Base-by-base conservation (phyloP, 2,888 invertebrate genomes). In the Lasioglossum morio region DNA sequence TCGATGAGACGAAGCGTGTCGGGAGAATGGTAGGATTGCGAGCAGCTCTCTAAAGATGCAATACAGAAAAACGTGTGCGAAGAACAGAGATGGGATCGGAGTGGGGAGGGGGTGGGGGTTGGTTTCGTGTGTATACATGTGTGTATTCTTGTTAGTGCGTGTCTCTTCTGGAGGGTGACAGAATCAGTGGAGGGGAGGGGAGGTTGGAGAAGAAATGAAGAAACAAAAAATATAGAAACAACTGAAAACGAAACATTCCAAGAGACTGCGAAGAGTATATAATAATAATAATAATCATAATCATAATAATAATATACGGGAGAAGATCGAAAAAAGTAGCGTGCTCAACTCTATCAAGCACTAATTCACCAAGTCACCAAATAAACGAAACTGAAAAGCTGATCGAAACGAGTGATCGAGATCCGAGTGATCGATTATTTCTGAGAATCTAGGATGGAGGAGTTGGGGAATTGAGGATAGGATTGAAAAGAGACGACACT, bases 261-360 rank as follows among this genome's bases (percentile, higher is more conserved):
- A 69, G 53, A 57, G 43, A 43, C 37, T 46, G 63, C 37, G 60
- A 37, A 69, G 10, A 66, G 66, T 66, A 37, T 63, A 46, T 46
- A 46, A 46, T 46, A 46, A 46, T 46, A 46, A 16, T 46, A 37
- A 37, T 0, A 34, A 34, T 34, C 34, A 2, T 34, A 34, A 34
- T 34, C 2, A 34, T 34, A 16, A 27, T 60, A 60, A 60, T 63
- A 63, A 63, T 63, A 63, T 63, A 63, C 16, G 30, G 23, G 73
- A 69, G 40, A 48, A 57, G 77, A 77, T 19, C 16, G 69, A 30
- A 74, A 74, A 82, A 69, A 48, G 57, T 81, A 84, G 82, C 82
- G 63, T 75, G 82, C 74, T 75, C 53, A 78, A 82, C 30, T 82
- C 74, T 78, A 82, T 84, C 84, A 84, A 82, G 84, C 84, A 82